Evolutionary conservation across 2,888 invertebrate genomes (phyloP), one percentile per base, ranked within the genome.

Genomic region (Phortica okadai): DNA sequence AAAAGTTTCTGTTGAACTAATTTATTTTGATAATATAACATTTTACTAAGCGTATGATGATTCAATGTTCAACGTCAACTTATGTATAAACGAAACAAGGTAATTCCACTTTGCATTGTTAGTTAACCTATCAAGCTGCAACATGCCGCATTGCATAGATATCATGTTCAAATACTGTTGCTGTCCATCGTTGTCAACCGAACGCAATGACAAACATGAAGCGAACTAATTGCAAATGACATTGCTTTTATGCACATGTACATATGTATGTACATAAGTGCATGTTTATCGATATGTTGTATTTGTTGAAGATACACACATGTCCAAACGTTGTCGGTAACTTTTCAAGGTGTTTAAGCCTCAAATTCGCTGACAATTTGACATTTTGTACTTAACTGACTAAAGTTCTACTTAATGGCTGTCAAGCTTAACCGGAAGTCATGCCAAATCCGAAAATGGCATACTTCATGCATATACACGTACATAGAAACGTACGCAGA

Each of bases 361-460:
- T 54, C 56, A 72, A 54, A 72, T 84, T 79, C 79, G 82, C 80
- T 85, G 84, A 84, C 85, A 85, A 84, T 81, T 84, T 81, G 86
- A 82, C 82, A 84, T 84, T 82, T 85, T 80, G 80, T 79, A 59
- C 62, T 73, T 73, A 79, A 79, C 78, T 73, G 50, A 73, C 67
- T 62, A 75, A 75, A 75, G 50, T 77, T 67, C 14, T 56, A 21
- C 62, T 70, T 72, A 78, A 70, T 44, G 70, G 69, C 69, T 70
- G 58, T 73, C 74, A 70, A 69, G 77, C 66, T 78, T 78, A 73
- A 76, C 74, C 86, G 85, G 84, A 85, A 85, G 83, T 86, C 86
- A 78, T 79, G 79, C 81, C 82, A 72, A 84, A 83, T 83, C 83
- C 86, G 80, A 79, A 87, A 82, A 87, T 81, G 84, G 82, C 82